phyloP scores from a whole-genome alignment of 64 coral and sea anemone species.

The Orbicella faveolata region DNA sequence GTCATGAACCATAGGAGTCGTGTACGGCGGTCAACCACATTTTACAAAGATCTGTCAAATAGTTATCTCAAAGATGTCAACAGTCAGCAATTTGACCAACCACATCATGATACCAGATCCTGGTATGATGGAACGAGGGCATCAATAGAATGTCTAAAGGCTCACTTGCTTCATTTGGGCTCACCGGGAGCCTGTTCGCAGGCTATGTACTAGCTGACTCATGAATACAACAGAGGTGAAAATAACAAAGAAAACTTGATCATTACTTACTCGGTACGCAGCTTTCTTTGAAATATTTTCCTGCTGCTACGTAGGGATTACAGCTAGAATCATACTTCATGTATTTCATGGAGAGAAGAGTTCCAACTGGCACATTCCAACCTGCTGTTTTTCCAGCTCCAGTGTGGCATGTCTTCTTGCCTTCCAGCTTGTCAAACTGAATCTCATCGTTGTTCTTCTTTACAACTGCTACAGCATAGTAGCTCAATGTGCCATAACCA shows the following conservation, averaged over 20 bases:
- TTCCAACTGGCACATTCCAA: conserved; percentile 72
- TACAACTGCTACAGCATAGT: conserved; percentile 68
- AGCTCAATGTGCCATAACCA: neutral
- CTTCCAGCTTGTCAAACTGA: conserved; percentile 33
- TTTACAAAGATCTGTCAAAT: too few relatives aligned
- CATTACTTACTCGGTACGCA: conserved; percentile 77
- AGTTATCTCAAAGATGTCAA: too few relatives aligned
- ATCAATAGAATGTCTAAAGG: neutral
- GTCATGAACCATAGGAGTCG: too few relatives aligned
- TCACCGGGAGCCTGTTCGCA: too few relatives aligned
- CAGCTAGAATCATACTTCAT: neutral
- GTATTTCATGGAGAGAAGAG: conserved; percentile 1
- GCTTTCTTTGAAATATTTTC: conserved; percentile 64
- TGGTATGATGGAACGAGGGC: too few relatives aligned
- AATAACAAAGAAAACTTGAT: neutral
- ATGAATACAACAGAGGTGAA: neutral
- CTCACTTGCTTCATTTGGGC: too few relatives aligned
- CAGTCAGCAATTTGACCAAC: too few relatives aligned
- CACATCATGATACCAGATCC: too few relatives aligned
- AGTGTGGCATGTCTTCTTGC: conserved; percentile 78
- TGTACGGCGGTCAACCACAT: too few relatives aligned
- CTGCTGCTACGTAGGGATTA: conserved; percentile 51
- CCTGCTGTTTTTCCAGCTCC: conserved; percentile 77
- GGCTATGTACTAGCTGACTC: too few relatives aligned
- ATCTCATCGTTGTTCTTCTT: conserved; percentile 3